Evolutionary conservation across 1,140 invertebrate genomes (phyloP).

Genomic region (Scaptodrosophila lebanonensis): DNA sequence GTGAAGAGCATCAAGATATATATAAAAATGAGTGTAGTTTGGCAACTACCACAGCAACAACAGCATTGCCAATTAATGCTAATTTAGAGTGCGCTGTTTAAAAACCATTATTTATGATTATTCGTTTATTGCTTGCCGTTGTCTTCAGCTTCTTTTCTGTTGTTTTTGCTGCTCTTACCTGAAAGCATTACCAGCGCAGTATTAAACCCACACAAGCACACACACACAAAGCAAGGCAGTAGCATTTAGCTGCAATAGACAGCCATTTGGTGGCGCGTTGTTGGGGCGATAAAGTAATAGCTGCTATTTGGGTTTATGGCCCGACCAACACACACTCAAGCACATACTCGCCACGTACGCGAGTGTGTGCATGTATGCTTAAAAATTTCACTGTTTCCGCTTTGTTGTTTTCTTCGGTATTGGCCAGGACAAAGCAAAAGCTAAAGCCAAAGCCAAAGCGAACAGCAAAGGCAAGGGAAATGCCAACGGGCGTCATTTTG

Average conservation of each 20-base stretch:
- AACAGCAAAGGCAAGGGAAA: background rate
- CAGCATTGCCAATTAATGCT: conserved; percentile 73
- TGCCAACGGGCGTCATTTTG: conserved; percentile 56
- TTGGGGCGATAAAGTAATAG: conserved; percentile 67
- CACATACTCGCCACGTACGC: conserved; percentile 6
- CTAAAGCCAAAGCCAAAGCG: conserved; percentile 1
- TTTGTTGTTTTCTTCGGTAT: too few relatives aligned
- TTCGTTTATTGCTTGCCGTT: conserved; percentile 68
- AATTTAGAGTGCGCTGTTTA: conserved; percentile 62
- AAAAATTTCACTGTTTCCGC: conserved; percentile 45
- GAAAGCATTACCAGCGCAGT: conserved; percentile 44
- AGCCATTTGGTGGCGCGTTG: conserved; percentile 64
- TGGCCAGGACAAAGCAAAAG: conserved; percentile 24
- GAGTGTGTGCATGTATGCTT: conserved; percentile 41
- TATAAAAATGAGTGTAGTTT: too few relatives aligned
- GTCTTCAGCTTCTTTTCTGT: conserved; percentile 31
- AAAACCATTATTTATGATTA: conserved; percentile 74
- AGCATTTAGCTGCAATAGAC: conserved; percentile 67
- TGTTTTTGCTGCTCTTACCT: conserved; percentile 33
- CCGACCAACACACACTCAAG: conserved; percentile 21
- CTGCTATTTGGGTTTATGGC: conserved; percentile 65
- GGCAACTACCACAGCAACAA: conserved; percentile 11
- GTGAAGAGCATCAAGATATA: too few relatives aligned
- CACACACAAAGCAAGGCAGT: conserved; percentile 49
- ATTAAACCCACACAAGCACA: conserved; percentile 7